A percentile compares a stretch with the other conserved stretches of the same genome.
Evolutionary conservation across 2,113 vertebrate species (phyloP).

Genomic region (Circaetus cinerascens): DNA sequence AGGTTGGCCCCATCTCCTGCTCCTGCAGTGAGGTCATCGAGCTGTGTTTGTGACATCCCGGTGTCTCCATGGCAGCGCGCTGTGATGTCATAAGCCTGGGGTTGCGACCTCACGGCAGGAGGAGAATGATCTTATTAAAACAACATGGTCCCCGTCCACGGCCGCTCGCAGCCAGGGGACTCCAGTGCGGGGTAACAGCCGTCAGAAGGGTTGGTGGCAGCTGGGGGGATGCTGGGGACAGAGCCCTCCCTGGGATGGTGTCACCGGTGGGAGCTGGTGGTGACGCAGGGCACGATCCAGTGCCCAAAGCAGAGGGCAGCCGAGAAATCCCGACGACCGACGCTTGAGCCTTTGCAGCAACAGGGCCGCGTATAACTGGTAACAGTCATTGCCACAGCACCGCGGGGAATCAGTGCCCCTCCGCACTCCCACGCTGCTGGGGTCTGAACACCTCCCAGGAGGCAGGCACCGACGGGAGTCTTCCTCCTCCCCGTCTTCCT

Average conservation of each 20-base stretch:
- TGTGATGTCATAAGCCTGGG: constrained; percentile 60
- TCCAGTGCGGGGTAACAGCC: background rate
- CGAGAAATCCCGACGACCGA: too few species aligned
- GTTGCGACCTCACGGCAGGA: constrained; percentile 55
- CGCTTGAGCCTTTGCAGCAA: too few species aligned
- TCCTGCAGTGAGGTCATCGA: constrained; percentile 70
- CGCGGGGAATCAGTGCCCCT: too few species aligned
- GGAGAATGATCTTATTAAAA: constrained; percentile 59
- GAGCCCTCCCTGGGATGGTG: background rate
- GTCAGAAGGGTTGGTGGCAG: background rate
- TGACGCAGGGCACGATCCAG: background rate
- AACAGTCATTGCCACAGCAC: too few species aligned
- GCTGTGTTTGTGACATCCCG: constrained; percentile 64
- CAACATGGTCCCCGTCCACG: constrained; percentile 14
- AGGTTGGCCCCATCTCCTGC: constrained; percentile 43
- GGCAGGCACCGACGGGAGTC: too few species aligned
- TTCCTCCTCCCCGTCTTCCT: too few species aligned
- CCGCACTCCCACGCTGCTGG: too few species aligned
- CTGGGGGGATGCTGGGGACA: background rate
- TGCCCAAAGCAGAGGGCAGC: background rate
- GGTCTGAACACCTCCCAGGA: too few species aligned
- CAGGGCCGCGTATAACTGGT: too few species aligned
- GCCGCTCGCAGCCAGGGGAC: background rate
- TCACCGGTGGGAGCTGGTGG: background rate
- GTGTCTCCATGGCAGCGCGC: constrained; percentile 39